A percentile compares a stretch with the other conserved stretches of the same genome.
Evolutionary conservation across 2,797 vertebrate species (phyloP).

Genomic region (Zalophus californianus): DNA sequence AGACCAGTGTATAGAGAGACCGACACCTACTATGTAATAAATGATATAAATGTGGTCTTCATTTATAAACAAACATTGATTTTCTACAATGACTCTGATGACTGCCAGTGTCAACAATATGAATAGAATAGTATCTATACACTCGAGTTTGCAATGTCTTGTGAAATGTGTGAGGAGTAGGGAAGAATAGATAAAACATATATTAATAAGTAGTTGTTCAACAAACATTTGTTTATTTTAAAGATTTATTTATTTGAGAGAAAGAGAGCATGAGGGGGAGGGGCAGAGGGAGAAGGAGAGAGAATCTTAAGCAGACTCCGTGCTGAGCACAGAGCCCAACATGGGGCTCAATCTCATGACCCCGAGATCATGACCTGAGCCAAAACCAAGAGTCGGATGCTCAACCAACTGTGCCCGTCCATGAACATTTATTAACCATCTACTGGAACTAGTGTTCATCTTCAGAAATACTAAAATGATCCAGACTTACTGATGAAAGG

Average conservation of each 20-base stretch:
- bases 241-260: not conserved
- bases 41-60: not conserved
- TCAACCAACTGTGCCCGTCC: not conserved
- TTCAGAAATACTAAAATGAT: not conserved
- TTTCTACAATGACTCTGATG: not conserved
- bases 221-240: not conserved
- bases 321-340: not conserved
- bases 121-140: not conserved
- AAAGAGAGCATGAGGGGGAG: not conserved
- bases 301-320: not conserved
- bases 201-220: not conserved
- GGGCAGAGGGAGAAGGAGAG: not conserved
- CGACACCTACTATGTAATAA: not conserved
- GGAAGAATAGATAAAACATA: not conserved
- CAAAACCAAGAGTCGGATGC: not conserved
- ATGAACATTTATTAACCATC: slow-evolving; percentile 18
- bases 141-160: not conserved
- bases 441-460: not conserved
- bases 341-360: not conserved
- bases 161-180: not conserved
- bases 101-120: not conserved
- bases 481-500: not conserved
- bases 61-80: not conserved
- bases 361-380: not conserved
- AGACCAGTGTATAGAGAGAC: not conserved